Percentiles rank a stretch among this genome's conserved stretches.
These are phyloP conservation scores for Leptosomus discolor DNA, from an alignment of 2,113 vertebrate genomes.

Conservation along the genomic window DNA sequence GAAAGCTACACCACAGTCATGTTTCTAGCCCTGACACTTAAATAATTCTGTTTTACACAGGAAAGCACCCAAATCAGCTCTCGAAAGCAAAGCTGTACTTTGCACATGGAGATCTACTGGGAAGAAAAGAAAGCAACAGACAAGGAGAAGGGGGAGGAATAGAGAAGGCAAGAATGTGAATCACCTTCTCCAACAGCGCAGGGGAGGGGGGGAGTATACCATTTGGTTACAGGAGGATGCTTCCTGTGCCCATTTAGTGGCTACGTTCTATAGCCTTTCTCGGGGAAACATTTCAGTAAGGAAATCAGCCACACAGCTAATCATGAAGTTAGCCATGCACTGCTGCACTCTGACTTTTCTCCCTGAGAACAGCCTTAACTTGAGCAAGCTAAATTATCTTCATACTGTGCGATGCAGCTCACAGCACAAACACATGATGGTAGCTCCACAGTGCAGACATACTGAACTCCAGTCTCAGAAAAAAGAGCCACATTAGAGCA, in stretches of 20 bases:
- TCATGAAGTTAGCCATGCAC: not conserved
- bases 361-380: not conserved
- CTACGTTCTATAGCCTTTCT: not conserved
- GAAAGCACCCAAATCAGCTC: not conserved
- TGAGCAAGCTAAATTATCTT: not conserved
- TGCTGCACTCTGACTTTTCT: not conserved
- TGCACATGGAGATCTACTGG: not conserved
- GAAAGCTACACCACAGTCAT: not conserved
- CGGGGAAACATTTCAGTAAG: not conserved
- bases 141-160: not conserved
- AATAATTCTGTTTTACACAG: not conserved
- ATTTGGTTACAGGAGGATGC: not conserved
- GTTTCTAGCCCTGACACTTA: not conserved
- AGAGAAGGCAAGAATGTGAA: not conserved
- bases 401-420: not conserved
- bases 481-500: not conserved
- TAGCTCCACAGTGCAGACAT: not conserved
- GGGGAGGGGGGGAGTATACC: accelerated
- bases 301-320: not conserved
- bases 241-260: not conserved
- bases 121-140: not conserved
- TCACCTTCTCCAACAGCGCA: not conserved
- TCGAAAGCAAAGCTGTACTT: not conserved
- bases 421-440: not conserved
- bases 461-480: not conserved